These are phyloP conservation scores for Staurois parvus DNA, from an alignment of 2,797 vertebrate species.

Conservation along the genomic window DNA sequence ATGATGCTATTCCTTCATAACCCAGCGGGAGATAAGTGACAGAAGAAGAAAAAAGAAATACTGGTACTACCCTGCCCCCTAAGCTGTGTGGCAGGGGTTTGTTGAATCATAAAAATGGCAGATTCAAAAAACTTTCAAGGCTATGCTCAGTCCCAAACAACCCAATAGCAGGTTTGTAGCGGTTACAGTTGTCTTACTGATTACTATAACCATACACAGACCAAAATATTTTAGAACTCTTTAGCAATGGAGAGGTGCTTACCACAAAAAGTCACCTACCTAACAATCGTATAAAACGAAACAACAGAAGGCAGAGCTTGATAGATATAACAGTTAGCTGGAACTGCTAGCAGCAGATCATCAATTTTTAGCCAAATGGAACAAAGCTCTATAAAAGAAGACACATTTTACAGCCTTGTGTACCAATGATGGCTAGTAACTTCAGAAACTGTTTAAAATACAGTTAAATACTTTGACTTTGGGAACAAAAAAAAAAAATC, in stretches of 20 bases:
- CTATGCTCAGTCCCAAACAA: too few relatives aligned
- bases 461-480: slow-evolving; percentile 32
- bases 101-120: too few relatives aligned
- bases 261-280: background rate
- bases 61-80: too few relatives aligned
- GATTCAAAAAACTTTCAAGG: too few relatives aligned
- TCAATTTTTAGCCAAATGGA: background rate
- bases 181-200: background rate
- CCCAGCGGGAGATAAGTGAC: too few relatives aligned
- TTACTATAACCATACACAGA: background rate
- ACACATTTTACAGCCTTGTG: background rate
- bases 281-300: background rate
- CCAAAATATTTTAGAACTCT: background rate
- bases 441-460: slow-evolving; percentile 4
- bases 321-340: background rate
- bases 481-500: slow-evolving; percentile 27
- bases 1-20: too few relatives aligned
- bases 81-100: too few relatives aligned
- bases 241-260: background rate
- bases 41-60: too few relatives aligned
- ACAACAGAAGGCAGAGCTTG: background rate
- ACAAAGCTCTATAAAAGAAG: background rate
- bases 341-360: background rate
- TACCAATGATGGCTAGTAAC: background rate
- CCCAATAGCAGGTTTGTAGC: background rate